Evolutionary conservation across 2,113 vertebrate species (phyloP), one percentile per base, ranked within the genome.

Genomic region (Stigmatopora argus): DNA sequence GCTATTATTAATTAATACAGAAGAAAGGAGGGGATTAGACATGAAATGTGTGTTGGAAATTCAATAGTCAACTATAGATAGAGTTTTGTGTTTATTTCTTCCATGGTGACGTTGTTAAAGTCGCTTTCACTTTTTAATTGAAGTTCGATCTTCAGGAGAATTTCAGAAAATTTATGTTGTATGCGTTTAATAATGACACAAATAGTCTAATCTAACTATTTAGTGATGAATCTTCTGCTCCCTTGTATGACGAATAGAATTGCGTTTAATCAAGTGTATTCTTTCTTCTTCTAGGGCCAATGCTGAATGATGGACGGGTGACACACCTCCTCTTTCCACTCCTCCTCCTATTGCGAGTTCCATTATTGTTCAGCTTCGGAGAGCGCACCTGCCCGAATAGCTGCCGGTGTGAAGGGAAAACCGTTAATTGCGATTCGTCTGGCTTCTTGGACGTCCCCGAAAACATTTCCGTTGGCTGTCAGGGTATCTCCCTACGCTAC

Each of bases 401-500:
- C 86, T 99, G 97, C 85, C 89, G 94, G 71, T 99, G 97, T 26
- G 96, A 99, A 64, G 96, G 96, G 61, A 99, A 99, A 89, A 99
- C 98, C n/a, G 93, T 98, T 65, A 96, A 98, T 87, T 99, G 97
- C 66, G 97, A 99, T 79, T 96, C 96, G 0, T 93, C 94, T 1
- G 92, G 93, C 2, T 96, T 99, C 78, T 78, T 92, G 72, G 95
- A 98, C 73, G 94, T 99, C 78, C 97, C 97, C 1, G 94, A 95
- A 83, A 98, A 99, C 78, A 95, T 99, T 84, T 95, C 97, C 0
- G 90, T 92, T 0, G 95, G 95, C 56, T 98, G 95, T 57, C 97
- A 98, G 84, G 97, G 97, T 85, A 89, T 99, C 71, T 99, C 96
- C 0, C 77, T 99, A 68, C 91, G 97, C 65, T 98, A 98, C 91